A percentile compares a stretch with the other conserved stretches of the same genome.
These are phyloP conservation scores for Hydrophis major DNA, from an alignment of 2,797 vertebrate species.

Conservation along the genomic window DNA sequence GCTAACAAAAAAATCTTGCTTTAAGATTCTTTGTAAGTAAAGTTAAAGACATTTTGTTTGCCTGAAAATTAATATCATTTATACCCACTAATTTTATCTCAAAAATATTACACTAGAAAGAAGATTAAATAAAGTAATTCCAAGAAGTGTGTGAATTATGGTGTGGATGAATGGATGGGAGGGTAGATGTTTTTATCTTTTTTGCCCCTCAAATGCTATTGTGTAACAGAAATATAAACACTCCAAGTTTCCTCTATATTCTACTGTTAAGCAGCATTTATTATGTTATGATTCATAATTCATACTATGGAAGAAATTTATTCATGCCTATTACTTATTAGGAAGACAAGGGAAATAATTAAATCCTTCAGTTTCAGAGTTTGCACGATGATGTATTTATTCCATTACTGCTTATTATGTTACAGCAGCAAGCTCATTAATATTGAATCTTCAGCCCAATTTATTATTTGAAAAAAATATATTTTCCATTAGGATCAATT, in stretches of 20 bases:
- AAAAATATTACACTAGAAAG: conserved; percentile 44
- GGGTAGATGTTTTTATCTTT: conserved; percentile 43
- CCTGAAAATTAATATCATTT: conserved; percentile 26
- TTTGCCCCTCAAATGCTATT: conserved; percentile 32
- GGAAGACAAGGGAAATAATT: conserved; percentile 21
- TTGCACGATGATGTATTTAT: conserved; percentile 17
- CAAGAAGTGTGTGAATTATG: conserved; percentile 45
- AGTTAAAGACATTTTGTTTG: conserved; percentile 12
- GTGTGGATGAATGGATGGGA: background rate
- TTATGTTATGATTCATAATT: conserved; percentile 10
- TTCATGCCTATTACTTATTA: conserved; percentile 16
- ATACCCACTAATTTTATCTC: conserved; percentile 48
- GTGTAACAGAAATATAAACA: conserved; percentile 14
- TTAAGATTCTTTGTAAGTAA: conserved; percentile 24
- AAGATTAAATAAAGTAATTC: conserved; percentile 51
- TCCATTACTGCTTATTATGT: conserved; percentile 12
- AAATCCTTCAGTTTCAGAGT: conserved; percentile 28
- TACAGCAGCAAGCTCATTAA: background rate
- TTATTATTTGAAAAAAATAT: background rate
- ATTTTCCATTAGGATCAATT: background rate
- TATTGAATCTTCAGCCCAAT: conserved; percentile 14
- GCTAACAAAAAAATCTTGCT: conserved; percentile 12
- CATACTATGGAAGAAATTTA: conserved; percentile 7
- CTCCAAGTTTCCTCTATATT: conserved; percentile 8
- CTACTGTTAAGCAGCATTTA: conserved; percentile 8